Conservation (phyloP, 1,140 invertebrate species). For the Centruroides sculpturatus region DNA sequence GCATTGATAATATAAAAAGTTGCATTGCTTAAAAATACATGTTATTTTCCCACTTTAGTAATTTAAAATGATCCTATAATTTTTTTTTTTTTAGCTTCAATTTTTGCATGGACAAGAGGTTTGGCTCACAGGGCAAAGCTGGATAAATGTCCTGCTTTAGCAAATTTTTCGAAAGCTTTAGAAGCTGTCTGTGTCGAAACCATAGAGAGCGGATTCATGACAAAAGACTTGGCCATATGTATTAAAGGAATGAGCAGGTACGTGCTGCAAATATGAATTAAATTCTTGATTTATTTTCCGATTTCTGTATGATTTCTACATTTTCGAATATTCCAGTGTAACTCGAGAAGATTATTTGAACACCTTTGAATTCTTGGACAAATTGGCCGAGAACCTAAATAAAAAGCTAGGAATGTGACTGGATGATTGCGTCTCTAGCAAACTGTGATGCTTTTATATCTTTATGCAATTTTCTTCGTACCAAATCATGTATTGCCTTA, state of each 20-base stretch:
- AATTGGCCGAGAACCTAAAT: conserved; percentile 81
- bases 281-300: too few relatives aligned
- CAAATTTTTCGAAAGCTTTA: conserved; percentile 61
- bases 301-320: neutral
- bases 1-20: too few relatives aligned
- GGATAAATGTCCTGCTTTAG: conserved; percentile 63
- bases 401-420: conserved; percentile 38
- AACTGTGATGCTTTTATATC: too few relatives aligned
- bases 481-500: too few relatives aligned
- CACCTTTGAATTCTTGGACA: conserved; percentile 95
- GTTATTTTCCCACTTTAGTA: too few relatives aligned
- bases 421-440: neutral
- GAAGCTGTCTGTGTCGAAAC: conserved; percentile 87
- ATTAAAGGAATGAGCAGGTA: conserved; percentile 67
- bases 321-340: conserved; percentile 39
- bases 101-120: conserved; percentile 94
- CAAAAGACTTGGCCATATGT: conserved; percentile 98
- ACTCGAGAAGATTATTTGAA: conserved; percentile 78
- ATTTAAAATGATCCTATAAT: neutral
- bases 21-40: too few relatives aligned
- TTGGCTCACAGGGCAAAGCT: conserved; percentile 82
- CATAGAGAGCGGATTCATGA: conserved; percentile 84
- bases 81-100: conserved; percentile 50
- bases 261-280: too few relatives aligned
- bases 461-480: too few relatives aligned